Conservation (phyloP, 2,888 invertebrate genomes). For the Cistogaster globosa region DNA sequence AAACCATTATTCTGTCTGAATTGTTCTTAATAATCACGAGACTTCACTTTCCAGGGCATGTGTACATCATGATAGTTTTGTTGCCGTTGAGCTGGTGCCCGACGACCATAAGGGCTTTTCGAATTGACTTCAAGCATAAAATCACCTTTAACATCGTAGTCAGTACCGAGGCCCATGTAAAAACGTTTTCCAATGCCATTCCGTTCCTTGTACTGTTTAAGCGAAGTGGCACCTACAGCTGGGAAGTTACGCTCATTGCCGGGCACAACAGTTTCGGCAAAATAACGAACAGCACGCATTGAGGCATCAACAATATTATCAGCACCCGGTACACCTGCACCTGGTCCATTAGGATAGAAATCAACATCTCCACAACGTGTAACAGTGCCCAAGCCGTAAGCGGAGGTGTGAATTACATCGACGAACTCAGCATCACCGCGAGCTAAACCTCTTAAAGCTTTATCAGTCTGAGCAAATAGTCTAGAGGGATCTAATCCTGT, state of each 20-base stretch:
- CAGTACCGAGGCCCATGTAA: constrained; percentile 80
- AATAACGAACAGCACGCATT: constrained; percentile 79
- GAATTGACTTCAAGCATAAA: constrained; percentile 80
- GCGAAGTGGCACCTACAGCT: constrained; percentile 79
- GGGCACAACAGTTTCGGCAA: constrained; percentile 81
- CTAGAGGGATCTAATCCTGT: constrained; percentile 81
- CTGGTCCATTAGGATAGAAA: constrained; percentile 81
- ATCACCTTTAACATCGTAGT: constrained; percentile 78
- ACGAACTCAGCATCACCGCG: constrained; percentile 82
- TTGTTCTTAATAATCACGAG: constrained; percentile 41
- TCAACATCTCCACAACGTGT: constrained; percentile 79
- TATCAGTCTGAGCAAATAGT: constrained; percentile 75
- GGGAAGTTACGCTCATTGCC: constrained; percentile 81
- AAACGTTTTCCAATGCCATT: constrained; percentile 78
- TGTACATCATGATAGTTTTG: constrained; percentile 75
- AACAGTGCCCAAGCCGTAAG: constrained; percentile 77
- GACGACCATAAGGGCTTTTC: constrained; percentile 79
- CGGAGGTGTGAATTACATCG: constrained; percentile 80
- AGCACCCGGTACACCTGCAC: constrained; percentile 77
- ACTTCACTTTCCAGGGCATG: constrained; percentile 48
- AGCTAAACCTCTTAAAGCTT: constrained; percentile 76
- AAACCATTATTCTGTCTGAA: background rate
- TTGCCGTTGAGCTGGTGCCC: constrained; percentile 76
- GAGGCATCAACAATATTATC: constrained; percentile 79
- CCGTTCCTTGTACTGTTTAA: constrained; percentile 78